Evolutionary conservation across 2,113 vertebrate genomes (phyloP), one percentile per base, ranked within the genome.

Genomic region (Lutjanus erythropterus): DNA sequence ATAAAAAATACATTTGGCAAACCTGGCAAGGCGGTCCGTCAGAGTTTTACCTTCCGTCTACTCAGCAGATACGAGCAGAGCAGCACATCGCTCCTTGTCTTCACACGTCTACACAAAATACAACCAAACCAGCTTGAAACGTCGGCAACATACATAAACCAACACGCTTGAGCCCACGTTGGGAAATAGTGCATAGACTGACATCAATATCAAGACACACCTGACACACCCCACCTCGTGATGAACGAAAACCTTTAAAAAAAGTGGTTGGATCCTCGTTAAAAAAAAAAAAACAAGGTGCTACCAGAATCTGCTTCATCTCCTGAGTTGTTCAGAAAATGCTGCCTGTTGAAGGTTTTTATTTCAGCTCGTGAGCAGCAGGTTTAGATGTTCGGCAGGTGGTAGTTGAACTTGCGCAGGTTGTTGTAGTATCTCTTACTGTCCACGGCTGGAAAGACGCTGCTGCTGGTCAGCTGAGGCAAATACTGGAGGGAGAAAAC

Each of bases 301-400:
- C 62, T 58, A 10, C 39, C 59, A 55, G 61, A 71, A 15, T 52
- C 27, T 23, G 61, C 37, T 66, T 68, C 42, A 14, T 14, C 69
- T 84, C 84, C 88, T 83, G 88, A 83, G 86, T 18, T 66, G 18
- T 39, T 29, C 61, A 71, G 52, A 52, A 75, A 70, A 71, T 8
- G 21, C 35, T 33, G 61, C 41, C 11, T 1, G 10, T 33, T 3
- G 37, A 19, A 0, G 31, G 23, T 10, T 50, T 56, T 53, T 1
- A 0, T n/a, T 4, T 50, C n/a, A 0, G 47, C 50, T 35, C 12
- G 7, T 27, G 21, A 12, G 42, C 16, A 0, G 19, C 1, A 4
- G 1, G 7, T 49, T 95, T 93, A 99, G 93, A 99, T 99, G 92
- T 97, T 97, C 4, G 98, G 97, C 4, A 99, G 96, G 61, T 92